A percentile compares a stretch with the other conserved stretches of the same genome.
Conservation (phyloP, 2,113 vertebrate species). For the Accipiter virgatus region DNA sequence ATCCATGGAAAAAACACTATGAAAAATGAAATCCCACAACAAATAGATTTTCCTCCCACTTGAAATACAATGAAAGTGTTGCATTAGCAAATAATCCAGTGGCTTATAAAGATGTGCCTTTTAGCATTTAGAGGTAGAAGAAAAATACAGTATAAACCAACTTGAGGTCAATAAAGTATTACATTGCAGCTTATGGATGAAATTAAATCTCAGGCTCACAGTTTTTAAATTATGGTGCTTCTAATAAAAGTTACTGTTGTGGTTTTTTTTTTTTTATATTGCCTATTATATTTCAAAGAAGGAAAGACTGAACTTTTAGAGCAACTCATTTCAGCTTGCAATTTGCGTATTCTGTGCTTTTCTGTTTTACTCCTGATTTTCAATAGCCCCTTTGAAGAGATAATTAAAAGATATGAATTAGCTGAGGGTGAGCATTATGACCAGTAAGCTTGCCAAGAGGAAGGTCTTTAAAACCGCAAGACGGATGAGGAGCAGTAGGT, state of each 20-base stretch:
- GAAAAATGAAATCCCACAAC: constrained; percentile 2
- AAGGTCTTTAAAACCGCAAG: constrained; percentile 16
- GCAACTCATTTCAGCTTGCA: not conserved
- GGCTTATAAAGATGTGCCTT: not conserved
- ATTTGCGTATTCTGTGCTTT: not conserved
- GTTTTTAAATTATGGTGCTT: not conserved
- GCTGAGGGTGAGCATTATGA: not conserved
- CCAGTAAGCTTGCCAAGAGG: not conserved
- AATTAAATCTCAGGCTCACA: not conserved
- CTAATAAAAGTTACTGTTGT: not conserved
- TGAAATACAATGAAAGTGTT: not conserved
- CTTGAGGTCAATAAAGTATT: not conserved
- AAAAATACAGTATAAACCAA: not conserved
- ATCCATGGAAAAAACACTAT: not conserved
- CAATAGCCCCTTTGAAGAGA: not conserved
- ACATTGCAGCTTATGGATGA: not conserved
- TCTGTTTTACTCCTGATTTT: not conserved
- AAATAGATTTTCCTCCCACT: constrained; percentile 1
- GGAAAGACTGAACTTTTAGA: not conserved
- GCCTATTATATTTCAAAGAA: constrained; percentile 10
- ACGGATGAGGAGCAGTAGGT: not conserved
- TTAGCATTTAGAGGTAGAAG: not conserved
- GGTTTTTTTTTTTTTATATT: not conserved
- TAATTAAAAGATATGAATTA: constrained; percentile 35
- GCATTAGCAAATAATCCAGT: not conserved